Conservation (phyloP, 2,113 vertebrate species). For the Hyaena hyaena region DNA sequence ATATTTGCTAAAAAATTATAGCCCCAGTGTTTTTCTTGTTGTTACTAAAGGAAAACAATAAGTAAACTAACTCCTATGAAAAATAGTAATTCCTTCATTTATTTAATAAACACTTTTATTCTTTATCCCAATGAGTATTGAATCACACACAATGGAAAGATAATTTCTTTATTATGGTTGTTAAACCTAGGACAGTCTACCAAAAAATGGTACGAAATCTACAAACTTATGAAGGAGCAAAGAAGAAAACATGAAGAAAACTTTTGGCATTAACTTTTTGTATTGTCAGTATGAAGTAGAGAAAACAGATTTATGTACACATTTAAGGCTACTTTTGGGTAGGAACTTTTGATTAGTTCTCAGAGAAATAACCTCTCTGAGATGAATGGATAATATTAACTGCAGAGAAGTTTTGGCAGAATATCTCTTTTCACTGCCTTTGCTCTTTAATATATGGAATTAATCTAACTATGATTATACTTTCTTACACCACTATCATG, state of each 20-base stretch:
- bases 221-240: neutral
- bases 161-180: conserved; percentile 14
- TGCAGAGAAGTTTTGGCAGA: neutral
- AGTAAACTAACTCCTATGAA: neutral
- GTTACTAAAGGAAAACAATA: neutral
- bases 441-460: neutral
- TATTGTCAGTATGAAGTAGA: neutral
- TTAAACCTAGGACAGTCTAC: neutral
- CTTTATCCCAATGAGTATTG: neutral
- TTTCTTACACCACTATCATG: neutral
- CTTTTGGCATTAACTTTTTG: neutral
- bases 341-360: neutral
- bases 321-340: neutral
- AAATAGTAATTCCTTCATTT: neutral
- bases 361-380: neutral
- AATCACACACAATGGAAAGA: neutral
- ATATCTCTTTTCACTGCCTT: neutral
- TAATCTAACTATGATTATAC: neutral
- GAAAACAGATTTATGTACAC: neutral
- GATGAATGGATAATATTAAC: neutral
- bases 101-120: neutral
- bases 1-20: neutral
- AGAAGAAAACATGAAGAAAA: neutral
- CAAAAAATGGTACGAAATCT: neutral
- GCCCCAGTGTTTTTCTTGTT: neutral